Base-by-base conservation (phyloP, 2,113 vertebrate genomes). In the Nettapus auritus region DNA sequence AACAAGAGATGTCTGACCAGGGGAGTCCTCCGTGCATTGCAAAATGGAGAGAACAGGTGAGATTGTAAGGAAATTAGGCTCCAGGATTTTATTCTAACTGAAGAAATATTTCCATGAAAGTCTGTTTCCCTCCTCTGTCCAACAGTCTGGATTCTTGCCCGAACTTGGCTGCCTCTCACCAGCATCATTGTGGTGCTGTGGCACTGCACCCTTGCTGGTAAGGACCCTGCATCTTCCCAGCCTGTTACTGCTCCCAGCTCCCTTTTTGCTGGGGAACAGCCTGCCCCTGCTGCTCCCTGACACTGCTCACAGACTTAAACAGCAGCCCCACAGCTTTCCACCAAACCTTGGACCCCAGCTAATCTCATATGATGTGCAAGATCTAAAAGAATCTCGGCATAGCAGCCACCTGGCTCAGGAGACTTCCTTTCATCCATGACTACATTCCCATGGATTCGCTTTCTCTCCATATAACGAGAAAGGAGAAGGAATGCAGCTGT, bases 181-280 rank as follows among this genome's bases (percentile, higher is more conserved):
- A 16, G 18, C 48, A 64, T 50, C 1, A 1, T 40, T 22, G 34
- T 3, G 0, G 25, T 1, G 1, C 5, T 33, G 34, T 42, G 40
- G 46, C 28, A 31, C 69, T 64, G 33, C 28, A 21, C 42, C 28
- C 50, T 40, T 77, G 19, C 50, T 64, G 44, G 14, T 34, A 6
- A 34, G 33, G 81, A 53, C 33, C 15, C 34, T 34, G 29, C 23
- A 69, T 17, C 34, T n/a, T n/a, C 12, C 38, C 34, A 80, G 57
- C 53, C 34, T 33, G 46, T 7, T 8, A 5, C 36, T 6, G 2
- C 18, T 34, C 33, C 60, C 36, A 63, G 26, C 28, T 29, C 26
- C 11, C 50, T 40, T 40, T 40, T 13, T 20, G 3, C 15, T 59
- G 17, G 36, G 62, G 25, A 64, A 20, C 38, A 20, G 36, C 13